Conservation (phyloP, 1,140 invertebrate genomes). For the Galleria mellonella region DNA sequence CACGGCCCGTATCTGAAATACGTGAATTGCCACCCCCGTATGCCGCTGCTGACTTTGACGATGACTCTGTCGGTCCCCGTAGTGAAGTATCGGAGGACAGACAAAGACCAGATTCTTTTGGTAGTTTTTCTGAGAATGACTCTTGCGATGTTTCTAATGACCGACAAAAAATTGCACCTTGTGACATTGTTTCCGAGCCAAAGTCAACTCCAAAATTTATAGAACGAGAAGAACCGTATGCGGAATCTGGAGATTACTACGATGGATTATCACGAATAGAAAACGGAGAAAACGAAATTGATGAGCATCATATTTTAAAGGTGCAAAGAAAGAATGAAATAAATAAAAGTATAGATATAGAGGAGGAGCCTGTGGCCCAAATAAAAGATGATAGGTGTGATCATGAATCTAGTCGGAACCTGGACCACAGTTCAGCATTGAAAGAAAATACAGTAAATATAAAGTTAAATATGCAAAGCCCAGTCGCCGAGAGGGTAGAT, state of each 20-base stretch:
- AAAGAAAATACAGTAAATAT: slow-evolving; percentile 64
- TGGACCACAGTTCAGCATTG: slow-evolving; percentile 49
- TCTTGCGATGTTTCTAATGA: slow-evolving; percentile 50
- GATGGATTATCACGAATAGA: slow-evolving; percentile 48
- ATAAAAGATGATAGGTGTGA: slow-evolving; percentile 44
- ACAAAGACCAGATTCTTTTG: slow-evolving; percentile 58
- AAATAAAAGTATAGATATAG: slow-evolving; percentile 58
- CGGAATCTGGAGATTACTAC: slow-evolving; percentile 57
- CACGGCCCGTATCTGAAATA: slow-evolving; percentile 71
- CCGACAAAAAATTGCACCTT: slow-evolving; percentile 34
- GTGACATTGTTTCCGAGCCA: slow-evolving; percentile 59
- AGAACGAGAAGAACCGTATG: slow-evolving; percentile 59
- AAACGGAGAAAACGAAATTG: slow-evolving; percentile 63
- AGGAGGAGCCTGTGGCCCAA: slow-evolving; percentile 24
- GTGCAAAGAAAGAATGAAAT: slow-evolving; percentile 71
- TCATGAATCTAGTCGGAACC: slow-evolving; percentile 49
- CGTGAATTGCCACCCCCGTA: slow-evolving; percentile 68
- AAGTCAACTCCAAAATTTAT: slow-evolving; percentile 60
- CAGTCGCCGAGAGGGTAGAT: slow-evolving; percentile 33
- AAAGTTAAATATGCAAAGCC: slow-evolving; percentile 39
- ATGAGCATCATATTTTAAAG: slow-evolving; percentile 60
- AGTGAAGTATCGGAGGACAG: slow-evolving; percentile 66
- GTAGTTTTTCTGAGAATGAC: slow-evolving; percentile 66
- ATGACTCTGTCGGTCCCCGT: slow-evolving; percentile 60
- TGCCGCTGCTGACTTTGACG: slow-evolving; percentile 59